These are phyloP conservation scores for Neomicropteryx cornuta DNA, from an alignment of 1,140 invertebrate genomes.

Conservation along the genomic window DNA sequence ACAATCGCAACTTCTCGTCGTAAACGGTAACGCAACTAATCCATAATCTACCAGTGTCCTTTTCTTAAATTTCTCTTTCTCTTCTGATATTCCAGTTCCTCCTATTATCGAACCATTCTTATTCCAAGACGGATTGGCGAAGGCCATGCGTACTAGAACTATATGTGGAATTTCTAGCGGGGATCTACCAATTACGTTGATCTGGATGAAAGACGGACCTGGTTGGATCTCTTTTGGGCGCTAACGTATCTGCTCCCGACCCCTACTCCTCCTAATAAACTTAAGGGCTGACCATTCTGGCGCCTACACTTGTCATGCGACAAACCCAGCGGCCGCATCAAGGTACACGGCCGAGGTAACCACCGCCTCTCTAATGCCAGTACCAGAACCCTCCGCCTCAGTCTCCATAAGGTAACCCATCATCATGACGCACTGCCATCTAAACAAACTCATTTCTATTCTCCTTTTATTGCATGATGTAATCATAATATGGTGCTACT, in stretches of 20 bases:
- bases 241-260: slow-evolving; percentile 61
- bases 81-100: slow-evolving; percentile 63
- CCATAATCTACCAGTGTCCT: slow-evolving; percentile 26
- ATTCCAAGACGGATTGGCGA: slow-evolving; percentile 70
- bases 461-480: too few species aligned
- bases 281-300: slow-evolving; percentile 62
- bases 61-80: slow-evolving; percentile 50
- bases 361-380: too few species aligned
- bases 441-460: too few species aligned
- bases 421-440: too few species aligned
- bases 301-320: slow-evolving; percentile 72
- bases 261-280: slow-evolving; percentile 65
- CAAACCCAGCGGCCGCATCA: slow-evolving; percentile 65
- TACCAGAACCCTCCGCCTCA: too few species aligned
- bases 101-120: slow-evolving; percentile 75
- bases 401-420: slow-evolving; percentile 32
- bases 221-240: slow-evolving; percentile 42
- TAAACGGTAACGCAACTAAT: slow-evolving; percentile 81
- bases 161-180: slow-evolving; percentile 76
- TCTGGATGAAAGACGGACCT: slow-evolving; percentile 68
- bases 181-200: slow-evolving; percentile 61
- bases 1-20: slow-evolving; percentile 60
- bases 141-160: slow-evolving; percentile 74
- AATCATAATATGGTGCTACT: too few species aligned
- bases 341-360: slow-evolving; percentile 70